Evolutionary conservation across 2,888 invertebrate genomes (phyloP).

Genomic region (Conchocele bisecta): DNA sequence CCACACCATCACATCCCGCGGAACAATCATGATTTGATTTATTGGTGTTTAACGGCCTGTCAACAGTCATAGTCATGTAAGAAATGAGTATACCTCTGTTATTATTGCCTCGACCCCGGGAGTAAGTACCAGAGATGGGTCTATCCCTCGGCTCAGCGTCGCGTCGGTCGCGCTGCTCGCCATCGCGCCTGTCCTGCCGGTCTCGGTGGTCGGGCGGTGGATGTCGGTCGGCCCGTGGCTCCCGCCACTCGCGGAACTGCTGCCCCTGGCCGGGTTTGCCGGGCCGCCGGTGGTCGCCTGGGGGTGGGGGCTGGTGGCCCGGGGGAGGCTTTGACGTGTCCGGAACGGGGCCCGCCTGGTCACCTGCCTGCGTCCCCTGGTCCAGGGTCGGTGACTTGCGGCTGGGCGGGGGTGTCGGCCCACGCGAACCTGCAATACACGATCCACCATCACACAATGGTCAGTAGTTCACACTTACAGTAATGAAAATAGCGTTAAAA

Average conservation of each 20-base stretch:
- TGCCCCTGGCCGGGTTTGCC: constrained; percentile 54
- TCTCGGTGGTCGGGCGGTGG: constrained; percentile 32
- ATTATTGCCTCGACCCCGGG: constrained; percentile 69
- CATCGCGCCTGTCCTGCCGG: constrained; percentile 6
- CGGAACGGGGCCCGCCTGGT: constrained; percentile 57
- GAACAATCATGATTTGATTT: no score
- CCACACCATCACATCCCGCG: no score
- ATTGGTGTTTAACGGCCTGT: no score
- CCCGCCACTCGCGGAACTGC: constrained; percentile 48
- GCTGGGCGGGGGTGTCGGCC: constrained; percentile 83
- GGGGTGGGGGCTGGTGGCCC: constrained; percentile 48
- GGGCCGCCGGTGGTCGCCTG: constrained; percentile 40
- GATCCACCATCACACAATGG: no score
- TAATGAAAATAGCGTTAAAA: no score
- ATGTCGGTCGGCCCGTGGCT: constrained; percentile 20
- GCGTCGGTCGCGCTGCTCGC: constrained; percentile 13
- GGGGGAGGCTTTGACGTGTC: constrained; percentile 56
- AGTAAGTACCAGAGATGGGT: constrained; percentile 1
- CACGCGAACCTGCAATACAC: constrained; percentile 73
- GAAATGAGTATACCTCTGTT: constrained; percentile 50
- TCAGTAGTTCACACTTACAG: no score
- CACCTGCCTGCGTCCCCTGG: constrained; percentile 88
- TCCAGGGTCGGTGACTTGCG: constrained; percentile 87
- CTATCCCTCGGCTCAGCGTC: constrained; percentile 5
- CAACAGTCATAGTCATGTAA: no score